Evolutionary conservation across 1,140 invertebrate genomes (phyloP).

Genomic region (Vanessa tameamea): DNA sequence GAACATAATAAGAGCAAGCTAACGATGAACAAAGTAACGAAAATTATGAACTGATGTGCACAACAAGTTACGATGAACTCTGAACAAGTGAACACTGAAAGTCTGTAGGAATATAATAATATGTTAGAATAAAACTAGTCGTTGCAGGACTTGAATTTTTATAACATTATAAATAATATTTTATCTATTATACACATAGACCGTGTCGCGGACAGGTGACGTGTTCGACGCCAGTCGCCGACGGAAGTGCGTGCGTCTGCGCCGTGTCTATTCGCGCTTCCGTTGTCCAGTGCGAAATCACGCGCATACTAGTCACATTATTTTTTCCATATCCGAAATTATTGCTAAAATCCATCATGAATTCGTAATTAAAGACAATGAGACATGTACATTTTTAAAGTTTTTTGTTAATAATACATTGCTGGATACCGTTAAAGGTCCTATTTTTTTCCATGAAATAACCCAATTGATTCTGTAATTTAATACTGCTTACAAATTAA

Average conservation of each 20-base stretch:
- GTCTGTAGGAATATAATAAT: neutral
- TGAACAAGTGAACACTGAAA: too few relatives aligned
- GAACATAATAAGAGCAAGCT: too few relatives aligned
- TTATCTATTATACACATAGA: conserved; percentile 4
- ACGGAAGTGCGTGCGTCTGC: conserved; percentile 76
- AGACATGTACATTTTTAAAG: too few relatives aligned
- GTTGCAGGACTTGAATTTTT: neutral
- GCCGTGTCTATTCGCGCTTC: conserved; percentile 75
- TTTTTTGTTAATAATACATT: too few relatives aligned
- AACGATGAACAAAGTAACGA: too few relatives aligned
- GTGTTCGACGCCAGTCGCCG: conserved; percentile 59
- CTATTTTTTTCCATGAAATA: too few relatives aligned
- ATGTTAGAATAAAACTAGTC: neutral
- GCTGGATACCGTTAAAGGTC: too few relatives aligned
- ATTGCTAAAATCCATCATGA: conserved; percentile 1
- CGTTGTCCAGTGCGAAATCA: conserved; percentile 45
- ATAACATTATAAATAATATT: conserved; percentile 1
- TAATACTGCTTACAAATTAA: too few relatives aligned
- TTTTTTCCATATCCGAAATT: conserved; percentile 24
- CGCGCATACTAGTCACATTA: conserved; percentile 32
- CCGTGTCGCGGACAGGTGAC: conserved; percentile 48
- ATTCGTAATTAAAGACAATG: neutral
- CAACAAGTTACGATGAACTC: too few relatives aligned
- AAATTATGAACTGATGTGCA: too few relatives aligned
- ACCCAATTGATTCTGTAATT: too few relatives aligned